These are phyloP conservation scores for Cerceris rybyensis DNA, from an alignment of 2,888 invertebrate genomes.

Conservation along the genomic window DNA sequence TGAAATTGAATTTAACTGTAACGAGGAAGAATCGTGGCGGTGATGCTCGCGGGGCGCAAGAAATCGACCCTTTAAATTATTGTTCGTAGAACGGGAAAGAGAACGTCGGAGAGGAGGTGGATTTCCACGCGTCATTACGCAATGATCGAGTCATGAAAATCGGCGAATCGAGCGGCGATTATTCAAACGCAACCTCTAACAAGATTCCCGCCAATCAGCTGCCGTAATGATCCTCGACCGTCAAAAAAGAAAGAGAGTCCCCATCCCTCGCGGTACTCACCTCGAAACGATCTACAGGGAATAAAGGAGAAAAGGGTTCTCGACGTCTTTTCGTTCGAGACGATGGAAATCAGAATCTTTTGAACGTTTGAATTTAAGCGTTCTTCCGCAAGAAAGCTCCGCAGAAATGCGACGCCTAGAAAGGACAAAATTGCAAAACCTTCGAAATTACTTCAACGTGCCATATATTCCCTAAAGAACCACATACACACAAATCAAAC, in stretches of 20 bases:
- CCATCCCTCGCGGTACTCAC: constrained; percentile 39
- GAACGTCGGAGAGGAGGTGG: constrained; percentile 42
- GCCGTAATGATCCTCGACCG: constrained; percentile 71
- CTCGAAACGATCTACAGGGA: constrained; percentile 39
- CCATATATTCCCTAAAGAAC: too few relatives aligned
- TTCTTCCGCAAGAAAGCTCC: not conserved
- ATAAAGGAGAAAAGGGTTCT: constrained; percentile 49
- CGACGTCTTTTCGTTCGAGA: constrained; percentile 36
- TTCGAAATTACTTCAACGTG: too few relatives aligned
- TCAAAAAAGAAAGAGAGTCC: constrained; percentile 56
- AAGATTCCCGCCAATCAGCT: constrained; percentile 79
- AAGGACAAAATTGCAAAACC: not conserved
- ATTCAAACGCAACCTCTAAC: constrained; percentile 80
- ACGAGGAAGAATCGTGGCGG: constrained; percentile 73
- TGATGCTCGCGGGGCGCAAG: constrained; percentile 44
- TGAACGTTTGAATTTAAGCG: constrained; percentile 9
- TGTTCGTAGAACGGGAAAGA: constrained; percentile 49
- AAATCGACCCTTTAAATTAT: constrained; percentile 62
- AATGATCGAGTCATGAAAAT: constrained; percentile 79
- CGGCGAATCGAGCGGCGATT: constrained; percentile 76
- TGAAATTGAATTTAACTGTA: constrained; percentile 78
- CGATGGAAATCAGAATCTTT: constrained; percentile 25
- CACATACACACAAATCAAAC: too few relatives aligned
- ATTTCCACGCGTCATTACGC: constrained; percentile 80
- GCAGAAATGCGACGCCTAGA: not conserved